These are phyloP conservation scores for Amblyraja radiata DNA, from an alignment of 2,797 vertebrate species.

Conservation along the genomic window DNA sequence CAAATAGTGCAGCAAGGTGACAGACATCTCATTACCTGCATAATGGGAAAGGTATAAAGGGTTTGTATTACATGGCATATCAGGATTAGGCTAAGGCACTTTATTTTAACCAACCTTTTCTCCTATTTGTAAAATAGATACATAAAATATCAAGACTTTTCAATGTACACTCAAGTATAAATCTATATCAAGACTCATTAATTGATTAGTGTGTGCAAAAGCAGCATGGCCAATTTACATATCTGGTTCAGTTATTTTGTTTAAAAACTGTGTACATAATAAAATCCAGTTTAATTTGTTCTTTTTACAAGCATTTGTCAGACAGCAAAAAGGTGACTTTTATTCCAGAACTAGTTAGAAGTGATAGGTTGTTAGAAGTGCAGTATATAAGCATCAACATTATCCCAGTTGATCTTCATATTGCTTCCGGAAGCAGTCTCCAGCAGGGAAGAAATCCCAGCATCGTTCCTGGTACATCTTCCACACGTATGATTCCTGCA, in stretches of 20 bases:
- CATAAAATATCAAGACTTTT: constrained; percentile 25
- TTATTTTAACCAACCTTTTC: constrained; percentile 9
- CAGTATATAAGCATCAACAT: background rate
- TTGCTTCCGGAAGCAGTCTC: constrained; percentile 90
- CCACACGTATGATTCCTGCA: constrained; percentile 88
- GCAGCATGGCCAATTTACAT: constrained; percentile 15
- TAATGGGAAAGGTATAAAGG: background rate
- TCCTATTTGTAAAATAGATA: background rate
- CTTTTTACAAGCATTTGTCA: background rate
- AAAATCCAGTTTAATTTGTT: constrained; percentile 3
- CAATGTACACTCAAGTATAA: constrained; percentile 22
- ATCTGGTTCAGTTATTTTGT: background rate
- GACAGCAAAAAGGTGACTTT: background rate
- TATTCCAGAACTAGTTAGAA: background rate
- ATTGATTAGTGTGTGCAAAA: background rate
- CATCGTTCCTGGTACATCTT: constrained; percentile 90
- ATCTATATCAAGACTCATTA: constrained; percentile 1
- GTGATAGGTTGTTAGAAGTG: background rate
- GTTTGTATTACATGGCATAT: no score
- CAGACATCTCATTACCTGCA: background rate
- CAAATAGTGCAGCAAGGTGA: background rate
- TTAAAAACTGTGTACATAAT: background rate
- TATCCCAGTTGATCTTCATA: constrained; percentile 88
- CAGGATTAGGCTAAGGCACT: constrained; percentile 32
- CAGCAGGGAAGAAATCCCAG: constrained; percentile 91